phyloP scores from a whole-genome alignment of 2,797 vertebrate species.

The Urophycis tenuis region DNA sequence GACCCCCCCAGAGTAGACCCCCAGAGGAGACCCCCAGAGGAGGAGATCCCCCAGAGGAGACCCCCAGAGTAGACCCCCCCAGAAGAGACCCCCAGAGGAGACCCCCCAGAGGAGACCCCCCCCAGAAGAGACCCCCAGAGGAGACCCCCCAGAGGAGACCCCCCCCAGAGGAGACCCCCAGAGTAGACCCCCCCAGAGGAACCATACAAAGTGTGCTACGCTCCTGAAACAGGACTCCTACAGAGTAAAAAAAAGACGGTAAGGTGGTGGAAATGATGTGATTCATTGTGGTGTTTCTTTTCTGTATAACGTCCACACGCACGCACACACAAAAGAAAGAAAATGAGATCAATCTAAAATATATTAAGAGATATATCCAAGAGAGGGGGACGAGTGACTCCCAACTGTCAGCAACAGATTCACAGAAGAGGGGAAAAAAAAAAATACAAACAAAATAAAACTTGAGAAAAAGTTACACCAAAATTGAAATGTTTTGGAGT shows the following conservation, averaged over 20 bases:
- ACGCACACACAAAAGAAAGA: constrained; percentile 11
- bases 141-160: too few species aligned
- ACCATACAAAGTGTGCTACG: not conserved
- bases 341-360: constrained; percentile 40
- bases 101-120: too few species aligned
- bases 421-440: constrained; percentile 49
- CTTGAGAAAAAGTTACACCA: constrained; percentile 29
- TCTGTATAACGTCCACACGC: constrained; percentile 16
- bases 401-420: constrained; percentile 46
- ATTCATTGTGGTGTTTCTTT: constrained; percentile 42
- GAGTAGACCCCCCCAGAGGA: not conserved
- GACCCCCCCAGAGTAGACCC: too few species aligned
- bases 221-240: constrained; percentile 4
- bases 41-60: too few species aligned
- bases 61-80: too few species aligned
- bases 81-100: too few species aligned
- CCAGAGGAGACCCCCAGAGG: too few species aligned
- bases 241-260: constrained; percentile 26
- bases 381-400: constrained; percentile 28
- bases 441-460: constrained; percentile 32
- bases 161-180: too few species aligned
- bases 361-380: constrained; percentile 55
- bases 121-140: too few species aligned
- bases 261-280: constrained; percentile 24
- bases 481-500: constrained; percentile 48